Percentiles rank a stretch among this genome's conserved stretches.
Evolutionary conservation across 2,113 vertebrate genomes (phyloP).

Genomic region (Aramus guarauna): DNA sequence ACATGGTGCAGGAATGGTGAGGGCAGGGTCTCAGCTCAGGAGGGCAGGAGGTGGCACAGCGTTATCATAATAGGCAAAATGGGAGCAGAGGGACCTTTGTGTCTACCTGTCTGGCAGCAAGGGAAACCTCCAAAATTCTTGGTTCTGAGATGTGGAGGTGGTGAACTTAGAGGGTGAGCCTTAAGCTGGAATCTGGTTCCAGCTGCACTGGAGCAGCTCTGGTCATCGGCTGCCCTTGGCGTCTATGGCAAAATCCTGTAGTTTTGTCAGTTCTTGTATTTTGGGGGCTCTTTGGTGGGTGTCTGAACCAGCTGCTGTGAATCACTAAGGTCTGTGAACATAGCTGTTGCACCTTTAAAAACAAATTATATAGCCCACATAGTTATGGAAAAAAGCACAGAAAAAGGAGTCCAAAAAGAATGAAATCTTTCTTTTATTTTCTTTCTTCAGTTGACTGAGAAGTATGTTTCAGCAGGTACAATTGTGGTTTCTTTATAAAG

Average conservation of each 20-base stretch:
- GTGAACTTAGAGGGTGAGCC: not conserved
- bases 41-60: not conserved
- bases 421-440: not conserved
- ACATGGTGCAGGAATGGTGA: fast-evolving
- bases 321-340: not conserved
- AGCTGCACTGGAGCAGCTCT: not conserved
- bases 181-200: not conserved
- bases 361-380: not conserved
- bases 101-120: not conserved
- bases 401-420: not conserved
- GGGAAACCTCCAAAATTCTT: not conserved
- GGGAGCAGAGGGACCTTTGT: not conserved
- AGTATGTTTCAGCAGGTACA: not conserved
- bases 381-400: not conserved
- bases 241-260: not conserved
- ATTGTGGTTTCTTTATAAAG: not conserved
- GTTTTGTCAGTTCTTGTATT: not conserved
- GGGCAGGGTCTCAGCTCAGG: not conserved
- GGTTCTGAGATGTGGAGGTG: not conserved
- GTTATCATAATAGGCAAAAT: not conserved
- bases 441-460: not conserved
- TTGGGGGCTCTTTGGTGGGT: not conserved
- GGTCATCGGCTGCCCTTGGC: not conserved
- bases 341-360: not conserved
- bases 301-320: not conserved